Base-by-base conservation (phyloP, 2,888 invertebrate genomes). In the Drosophila nr. medialis region DNA sequence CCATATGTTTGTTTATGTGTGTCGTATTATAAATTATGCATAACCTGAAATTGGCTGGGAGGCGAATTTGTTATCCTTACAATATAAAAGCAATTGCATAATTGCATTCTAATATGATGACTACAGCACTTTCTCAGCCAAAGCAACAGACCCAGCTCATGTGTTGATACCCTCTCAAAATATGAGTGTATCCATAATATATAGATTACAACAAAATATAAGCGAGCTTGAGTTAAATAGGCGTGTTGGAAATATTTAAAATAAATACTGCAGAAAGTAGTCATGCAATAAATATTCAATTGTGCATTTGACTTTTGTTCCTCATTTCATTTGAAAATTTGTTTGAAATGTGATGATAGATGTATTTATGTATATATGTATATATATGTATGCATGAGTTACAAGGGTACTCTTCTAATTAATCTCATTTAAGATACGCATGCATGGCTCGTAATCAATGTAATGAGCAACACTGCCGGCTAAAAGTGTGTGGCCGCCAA, bases 51-150 rank as follows among this genome's bases (percentile, higher is more conserved):
- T 48, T 60, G 60, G 54, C 59, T 62, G 55, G 42, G 36, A 45
- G 60, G 29, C 53, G 15, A 45, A 66, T 55, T 42, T 49, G 55
- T 56, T 71, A 59, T 72, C 40, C 61, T 45, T 58, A 64, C 64
- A 45, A 67, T 73, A 64, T 65, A 72, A 83, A 86, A 72, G 84
- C 79, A 76, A 84, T 83, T 84, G 85, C 77, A 80, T 83, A 83
- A 83, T 84, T 86, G 73, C 79, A 60, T 77, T 84, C 81, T 81
- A 80, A 83, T 86, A 79, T 77, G 87, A 84, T 83, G 87, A 83
- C 77, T 81, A 59, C 77, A 75, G 72, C 78, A 80, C 54, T 75
- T 77, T 59, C 61, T 49, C 51, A 64, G 60, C 50, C 0, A 21
- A 42, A 34, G 10, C 1, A 38, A 29, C 13, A 4, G n/a, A 10